These are phyloP conservation scores for Ageneiosus marmoratus DNA, from an alignment of 2,113 vertebrate species.

Conservation along the genomic window DNA sequence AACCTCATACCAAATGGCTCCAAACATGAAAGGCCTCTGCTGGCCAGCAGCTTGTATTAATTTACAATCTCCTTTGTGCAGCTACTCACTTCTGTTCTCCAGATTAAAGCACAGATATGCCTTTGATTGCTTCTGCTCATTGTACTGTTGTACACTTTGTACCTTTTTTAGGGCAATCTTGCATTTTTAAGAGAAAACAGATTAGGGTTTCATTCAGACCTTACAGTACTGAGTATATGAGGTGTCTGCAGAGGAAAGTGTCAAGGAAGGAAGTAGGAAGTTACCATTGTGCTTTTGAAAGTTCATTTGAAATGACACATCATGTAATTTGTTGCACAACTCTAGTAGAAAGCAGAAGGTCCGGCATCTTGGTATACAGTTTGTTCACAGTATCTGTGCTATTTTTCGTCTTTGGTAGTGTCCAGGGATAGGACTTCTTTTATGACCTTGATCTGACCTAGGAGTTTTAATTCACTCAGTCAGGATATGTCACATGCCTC, in stretches of 20 bases:
- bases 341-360: not conserved
- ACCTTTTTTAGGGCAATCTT: not conserved
- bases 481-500: not conserved
- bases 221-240: conserved; percentile 19
- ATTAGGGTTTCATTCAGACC: conserved; percentile 6
- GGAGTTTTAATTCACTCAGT: not conserved
- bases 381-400: not conserved
- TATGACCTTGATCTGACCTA: conserved; percentile 9
- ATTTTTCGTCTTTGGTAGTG: not conserved
- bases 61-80: conserved; percentile 43
- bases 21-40: conserved; percentile 46
- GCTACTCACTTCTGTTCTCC: conserved; percentile 33
- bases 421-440: not conserved
- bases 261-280: not conserved
- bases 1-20: conserved; percentile 29
- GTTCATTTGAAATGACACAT: conserved; percentile 11
- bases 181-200: conserved; percentile 28
- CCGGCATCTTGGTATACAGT: not conserved
- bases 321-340: not conserved
- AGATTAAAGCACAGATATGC: conserved; percentile 42
- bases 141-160: conserved; percentile 22
- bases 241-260: not conserved
- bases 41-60: conserved; percentile 42
- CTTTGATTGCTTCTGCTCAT: conserved; percentile 42
- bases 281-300: not conserved